These are phyloP conservation scores for Nicator chloris DNA, from an alignment of 2,113 vertebrate species.

Conservation along the genomic window DNA sequence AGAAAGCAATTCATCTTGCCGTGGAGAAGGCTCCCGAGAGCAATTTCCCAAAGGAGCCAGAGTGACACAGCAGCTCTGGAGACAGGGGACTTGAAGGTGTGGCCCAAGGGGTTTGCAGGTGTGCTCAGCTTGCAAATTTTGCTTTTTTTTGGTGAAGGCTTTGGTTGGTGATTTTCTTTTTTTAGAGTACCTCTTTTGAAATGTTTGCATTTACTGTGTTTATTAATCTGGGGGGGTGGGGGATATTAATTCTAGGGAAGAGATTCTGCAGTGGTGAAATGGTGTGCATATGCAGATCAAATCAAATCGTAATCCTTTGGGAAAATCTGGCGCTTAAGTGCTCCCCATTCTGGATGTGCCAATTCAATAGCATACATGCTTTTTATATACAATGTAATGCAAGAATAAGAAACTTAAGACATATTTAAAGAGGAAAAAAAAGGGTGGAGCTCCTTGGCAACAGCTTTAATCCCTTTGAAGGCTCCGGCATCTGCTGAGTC, in stretches of 20 bases:
- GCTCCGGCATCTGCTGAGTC: slow-evolving; percentile 51
- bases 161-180: neutral
- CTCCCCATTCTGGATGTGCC: neutral
- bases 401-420: slow-evolving; percentile 29
- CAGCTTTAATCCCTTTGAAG: slow-evolving; percentile 51
- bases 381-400: neutral
- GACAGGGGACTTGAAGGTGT: neutral
- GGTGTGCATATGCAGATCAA: neutral
- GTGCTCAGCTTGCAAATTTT: neutral
- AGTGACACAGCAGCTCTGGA: neutral
- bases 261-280: slow-evolving; percentile 4
- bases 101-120: neutral
- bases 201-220: neutral
- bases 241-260: neutral
- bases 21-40: neutral
- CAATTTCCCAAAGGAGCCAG: neutral
- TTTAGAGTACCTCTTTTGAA: neutral
- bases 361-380: neutral
- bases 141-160: neutral
- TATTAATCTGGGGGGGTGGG: neutral
- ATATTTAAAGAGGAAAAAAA: neutral
- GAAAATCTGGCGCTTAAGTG: slow-evolving; percentile 1
- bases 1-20: neutral
- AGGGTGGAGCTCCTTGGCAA: slow-evolving; percentile 50
- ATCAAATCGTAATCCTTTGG: neutral